phyloP scores from a whole-genome alignment of 2,888 invertebrate genomes.

The Chrysolina oricalcia region DNA sequence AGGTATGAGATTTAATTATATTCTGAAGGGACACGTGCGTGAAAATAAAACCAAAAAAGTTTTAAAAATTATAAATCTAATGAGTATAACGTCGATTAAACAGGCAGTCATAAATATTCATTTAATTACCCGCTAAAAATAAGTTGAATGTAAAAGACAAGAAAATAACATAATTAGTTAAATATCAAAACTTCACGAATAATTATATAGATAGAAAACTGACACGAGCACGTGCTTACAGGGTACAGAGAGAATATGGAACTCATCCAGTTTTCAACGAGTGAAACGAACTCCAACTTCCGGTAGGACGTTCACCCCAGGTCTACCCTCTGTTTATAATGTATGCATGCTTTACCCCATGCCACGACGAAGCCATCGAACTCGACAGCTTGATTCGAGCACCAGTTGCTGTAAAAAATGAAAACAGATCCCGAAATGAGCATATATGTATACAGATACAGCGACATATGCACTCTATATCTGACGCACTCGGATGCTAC shows the following conservation, averaged over 20 bases:
- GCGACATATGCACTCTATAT: slow-evolving; percentile 3
- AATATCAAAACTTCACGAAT: neutral
- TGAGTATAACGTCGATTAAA: too few species aligned
- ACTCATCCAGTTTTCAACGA: slow-evolving; percentile 40
- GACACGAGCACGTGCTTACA: neutral
- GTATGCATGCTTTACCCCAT: slow-evolving; percentile 22
- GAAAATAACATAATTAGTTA: too few species aligned
- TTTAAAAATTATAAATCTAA: too few species aligned
- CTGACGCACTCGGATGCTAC: neutral
- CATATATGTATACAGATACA: neutral
- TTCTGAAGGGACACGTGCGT: too few species aligned
- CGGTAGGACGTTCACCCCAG: slow-evolving; percentile 51
- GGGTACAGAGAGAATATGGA: neutral
- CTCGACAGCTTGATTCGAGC: slow-evolving; percentile 14
- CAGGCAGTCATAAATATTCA: too few species aligned
- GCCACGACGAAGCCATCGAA: slow-evolving; percentile 19
- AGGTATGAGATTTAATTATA: too few species aligned
- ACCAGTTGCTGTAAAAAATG: slow-evolving; percentile 23
- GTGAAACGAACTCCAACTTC: slow-evolving; percentile 49
- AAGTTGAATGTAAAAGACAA: too few species aligned
- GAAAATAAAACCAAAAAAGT: too few species aligned
- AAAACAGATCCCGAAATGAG: slow-evolving; percentile 23
- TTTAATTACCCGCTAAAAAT: too few species aligned
- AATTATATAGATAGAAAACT: neutral
- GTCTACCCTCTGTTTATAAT: slow-evolving; percentile 9